These are phyloP conservation scores for Athetis lepigone DNA, from an alignment of 2,888 invertebrate species.

Conservation along the genomic window DNA sequence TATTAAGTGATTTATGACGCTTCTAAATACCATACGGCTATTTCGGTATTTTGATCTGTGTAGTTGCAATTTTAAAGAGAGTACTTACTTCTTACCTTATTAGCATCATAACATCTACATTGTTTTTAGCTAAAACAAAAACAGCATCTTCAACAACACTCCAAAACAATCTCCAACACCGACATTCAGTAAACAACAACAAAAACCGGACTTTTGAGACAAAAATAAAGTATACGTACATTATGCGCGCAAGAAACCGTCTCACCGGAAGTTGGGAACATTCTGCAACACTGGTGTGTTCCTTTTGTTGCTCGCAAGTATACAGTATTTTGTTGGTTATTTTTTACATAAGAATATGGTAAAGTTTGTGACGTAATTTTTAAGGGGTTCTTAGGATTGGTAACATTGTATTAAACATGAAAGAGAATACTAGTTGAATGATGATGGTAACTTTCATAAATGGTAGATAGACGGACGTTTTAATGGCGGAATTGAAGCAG, in stretches of 20 bases:
- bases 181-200: constrained; percentile 45
- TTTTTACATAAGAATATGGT: neutral
- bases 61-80: too few species aligned
- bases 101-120: neutral
- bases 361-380: neutral
- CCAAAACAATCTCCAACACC: constrained; percentile 42
- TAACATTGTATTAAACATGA: neutral
- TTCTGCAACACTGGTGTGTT: constrained; percentile 55
- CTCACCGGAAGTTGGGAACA: constrained; percentile 64
- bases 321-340: constrained; percentile 3
- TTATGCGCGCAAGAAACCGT: constrained; percentile 60
- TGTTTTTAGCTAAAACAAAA: constrained; percentile 10
- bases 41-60: too few species aligned
- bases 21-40: too few species aligned
- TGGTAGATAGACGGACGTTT: too few species aligned
- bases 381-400: neutral
- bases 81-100: neutral
- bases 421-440: neutral
- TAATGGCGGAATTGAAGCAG: too few species aligned
- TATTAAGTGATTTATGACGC: too few species aligned
- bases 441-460: neutral
- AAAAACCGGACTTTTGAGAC: constrained; percentile 61
- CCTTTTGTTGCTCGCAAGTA: constrained; percentile 45
- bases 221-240: constrained; percentile 61
- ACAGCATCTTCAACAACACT: constrained; percentile 5